Evolutionary conservation across 2,113 vertebrate genomes (phyloP).

Genomic region (Podocnemis expansa): DNA sequence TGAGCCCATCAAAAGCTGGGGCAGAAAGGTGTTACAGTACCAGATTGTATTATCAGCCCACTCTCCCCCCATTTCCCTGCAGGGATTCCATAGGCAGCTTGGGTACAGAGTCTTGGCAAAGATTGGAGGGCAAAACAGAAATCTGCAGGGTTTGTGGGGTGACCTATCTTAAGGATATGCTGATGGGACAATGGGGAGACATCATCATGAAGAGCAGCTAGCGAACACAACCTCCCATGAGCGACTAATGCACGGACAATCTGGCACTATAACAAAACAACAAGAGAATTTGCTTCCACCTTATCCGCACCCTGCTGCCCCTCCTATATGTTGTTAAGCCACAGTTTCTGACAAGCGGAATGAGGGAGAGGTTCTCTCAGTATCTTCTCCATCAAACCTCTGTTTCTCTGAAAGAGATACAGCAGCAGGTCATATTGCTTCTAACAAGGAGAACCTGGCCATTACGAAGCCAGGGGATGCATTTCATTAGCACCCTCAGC

Average conservation of each 20-base stretch:
- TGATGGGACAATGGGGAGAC: not conserved
- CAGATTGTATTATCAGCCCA: not conserved
- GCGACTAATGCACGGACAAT: not conserved
- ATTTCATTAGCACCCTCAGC: not conserved
- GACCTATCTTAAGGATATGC: not conserved
- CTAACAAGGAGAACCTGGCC: not conserved
- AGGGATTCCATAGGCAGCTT: not conserved
- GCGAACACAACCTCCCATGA: too few species aligned
- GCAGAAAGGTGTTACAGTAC: not conserved
- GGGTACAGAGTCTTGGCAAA: not conserved
- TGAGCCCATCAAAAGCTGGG: not conserved
- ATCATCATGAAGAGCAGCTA: not conserved
- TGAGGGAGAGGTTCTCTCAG: not conserved
- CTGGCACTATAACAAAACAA: not conserved
- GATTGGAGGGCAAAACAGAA: not conserved
- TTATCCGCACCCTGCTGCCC: accelerated
- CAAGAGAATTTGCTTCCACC: not conserved
- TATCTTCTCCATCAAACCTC: not conserved
- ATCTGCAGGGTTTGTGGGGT: not conserved
- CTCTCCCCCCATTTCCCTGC: not conserved
- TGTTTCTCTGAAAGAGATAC: not conserved
- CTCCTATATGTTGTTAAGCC: not conserved
- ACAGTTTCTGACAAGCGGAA: not conserved
- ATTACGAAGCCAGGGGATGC: not conserved
- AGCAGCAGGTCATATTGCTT: not conserved